phyloP scores from a whole-genome alignment of 2,888 invertebrate species.

The Pseudoips prasinana region DNA sequence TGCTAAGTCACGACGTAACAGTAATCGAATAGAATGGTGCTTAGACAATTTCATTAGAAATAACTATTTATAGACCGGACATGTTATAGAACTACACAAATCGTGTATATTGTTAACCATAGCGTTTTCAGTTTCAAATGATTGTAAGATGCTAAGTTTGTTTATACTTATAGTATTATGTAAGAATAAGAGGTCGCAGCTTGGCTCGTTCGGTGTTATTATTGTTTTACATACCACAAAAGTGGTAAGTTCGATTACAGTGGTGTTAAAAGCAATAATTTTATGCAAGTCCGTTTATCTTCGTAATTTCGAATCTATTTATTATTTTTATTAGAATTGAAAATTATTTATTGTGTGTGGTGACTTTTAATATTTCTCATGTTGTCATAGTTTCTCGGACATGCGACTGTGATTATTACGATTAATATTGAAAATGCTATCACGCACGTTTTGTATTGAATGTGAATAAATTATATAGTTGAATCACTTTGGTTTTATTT shows the following conservation, averaged over 20 bases:
- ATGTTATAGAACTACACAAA: constrained; percentile 54
- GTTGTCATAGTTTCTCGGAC: constrained; percentile 44
- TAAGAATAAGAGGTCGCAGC: constrained; percentile 36
- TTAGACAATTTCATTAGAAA: constrained; percentile 73
- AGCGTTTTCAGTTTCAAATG: constrained; percentile 45
- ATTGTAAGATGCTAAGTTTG: constrained; percentile 34
- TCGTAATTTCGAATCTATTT: constrained; percentile 60
- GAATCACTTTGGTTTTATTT: constrained; percentile 43
- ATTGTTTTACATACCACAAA: constrained; percentile 34
- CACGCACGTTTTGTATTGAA: constrained; percentile 81
- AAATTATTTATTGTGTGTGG: constrained; percentile 78
- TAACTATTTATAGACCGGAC: constrained; percentile 65
- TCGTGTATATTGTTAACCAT: constrained; percentile 54
- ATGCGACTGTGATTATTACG: constrained; percentile 56
- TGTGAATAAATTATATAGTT: constrained; percentile 82
- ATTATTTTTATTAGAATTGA: constrained; percentile 65
- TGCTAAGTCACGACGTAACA: constrained; percentile 72
- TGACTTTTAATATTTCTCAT: constrained; percentile 70
- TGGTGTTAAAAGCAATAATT: constrained; percentile 48
- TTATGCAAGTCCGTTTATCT: constrained; percentile 38
- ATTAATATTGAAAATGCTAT: constrained; percentile 70
- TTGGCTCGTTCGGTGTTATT: constrained; percentile 45
- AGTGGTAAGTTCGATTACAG: constrained; percentile 43
- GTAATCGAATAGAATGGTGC: constrained; percentile 82
- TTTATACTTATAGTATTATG: constrained; percentile 44